phyloP scores from a whole-genome alignment of 92 coral and sea anemone species.

The Porites lobata region DNA sequence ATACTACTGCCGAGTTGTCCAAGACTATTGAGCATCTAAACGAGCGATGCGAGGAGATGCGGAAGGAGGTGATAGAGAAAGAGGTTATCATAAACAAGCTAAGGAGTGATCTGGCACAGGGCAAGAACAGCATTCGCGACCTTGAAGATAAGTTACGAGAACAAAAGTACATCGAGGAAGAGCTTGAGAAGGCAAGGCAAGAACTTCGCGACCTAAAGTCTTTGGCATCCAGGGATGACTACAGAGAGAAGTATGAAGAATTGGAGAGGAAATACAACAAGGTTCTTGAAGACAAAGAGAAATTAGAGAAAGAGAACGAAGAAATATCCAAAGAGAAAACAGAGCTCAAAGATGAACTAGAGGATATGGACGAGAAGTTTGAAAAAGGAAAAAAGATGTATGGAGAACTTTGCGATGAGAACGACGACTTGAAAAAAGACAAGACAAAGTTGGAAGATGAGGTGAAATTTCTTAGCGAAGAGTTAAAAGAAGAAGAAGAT shows the following conservation, averaged over 20 bases:
- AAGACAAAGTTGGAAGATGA: conserved; percentile 81
- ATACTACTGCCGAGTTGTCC: conserved; percentile 59
- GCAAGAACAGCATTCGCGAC: conserved; percentile 49
- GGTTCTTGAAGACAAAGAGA: conserved; percentile 19
- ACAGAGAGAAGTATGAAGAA: conserved; percentile 29
- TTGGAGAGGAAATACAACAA: conserved; percentile 23
- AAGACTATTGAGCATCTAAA: conserved; percentile 63
- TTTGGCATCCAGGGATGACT: conserved; percentile 9
- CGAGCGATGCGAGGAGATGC: conserved; percentile 75
- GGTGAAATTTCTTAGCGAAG: conserved; percentile 66
- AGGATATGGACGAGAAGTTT: conserved; percentile 55
- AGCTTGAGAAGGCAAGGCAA: conserved; percentile 24
- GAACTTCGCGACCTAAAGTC: conserved; percentile 19
- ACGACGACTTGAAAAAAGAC: conserved; percentile 74
- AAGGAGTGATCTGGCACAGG: conserved; percentile 57
- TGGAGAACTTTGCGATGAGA: conserved; percentile 68
- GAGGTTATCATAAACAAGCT: conserved; percentile 65
- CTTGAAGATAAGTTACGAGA: conserved; percentile 57
- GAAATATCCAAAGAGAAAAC: conserved; percentile 49
- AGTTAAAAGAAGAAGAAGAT: conserved; percentile 69
- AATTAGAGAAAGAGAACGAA: conserved; percentile 37
- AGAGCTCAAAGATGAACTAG: conserved; percentile 61
- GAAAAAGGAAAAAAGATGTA: conserved; percentile 72
- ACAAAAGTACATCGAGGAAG: conserved; percentile 34
- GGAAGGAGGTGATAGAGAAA: conserved; percentile 74